Base-by-base conservation (phyloP, 1,140 invertebrate species). In the Ephestia elutella region DNA sequence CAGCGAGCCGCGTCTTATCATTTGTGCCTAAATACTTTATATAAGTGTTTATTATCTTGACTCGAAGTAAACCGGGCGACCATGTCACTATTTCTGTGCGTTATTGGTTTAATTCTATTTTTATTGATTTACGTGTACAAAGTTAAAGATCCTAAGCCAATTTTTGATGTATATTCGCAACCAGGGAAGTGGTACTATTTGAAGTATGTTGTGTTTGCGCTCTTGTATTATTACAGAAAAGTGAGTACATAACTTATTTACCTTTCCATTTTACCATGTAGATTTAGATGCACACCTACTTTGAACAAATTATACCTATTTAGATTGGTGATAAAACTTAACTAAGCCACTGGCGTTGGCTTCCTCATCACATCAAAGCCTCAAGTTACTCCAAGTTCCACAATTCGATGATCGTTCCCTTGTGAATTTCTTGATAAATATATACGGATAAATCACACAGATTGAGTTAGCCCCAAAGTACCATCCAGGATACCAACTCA, bases 171-270 rank as follows among this genome's bases (percentile, higher is more conserved):
- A 8, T 93, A 93, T 70, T 75, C 81, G 2, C 87, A 90, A 59
- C 90, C 89, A 0, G 92, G 92, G 49, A 92, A 90, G 74, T 93
- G 90, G 90, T 93, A 92, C 75, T 90, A 89, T 60, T 57, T 93
- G 8, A 93, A 93, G 82, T 92, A 92, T 79, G 71, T 80, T 0
- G 53, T 90, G 5, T 91, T 93, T 68, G 84, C 89, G 8, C 63
- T 84, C 8, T 51, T 93, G 1, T 85, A 93, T 60, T 90, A 89
- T 66, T 80, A 90, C 35, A 84, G 92, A 74, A 89, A 90, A 82
- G 88, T 92, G 64, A 87, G 84, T 62, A 66, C 53, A n/a, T 48
- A 49, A 44, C 65, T 56, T 63, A 65, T 54, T 20, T 72, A 13
- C 11, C 2, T 38, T 8, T 32, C 30, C 7, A 8, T 32, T 7